These are phyloP conservation scores for Clavelina lepadiformis DNA, from an alignment of 23 tunicate genomes.

Conservation along the genomic window DNA sequence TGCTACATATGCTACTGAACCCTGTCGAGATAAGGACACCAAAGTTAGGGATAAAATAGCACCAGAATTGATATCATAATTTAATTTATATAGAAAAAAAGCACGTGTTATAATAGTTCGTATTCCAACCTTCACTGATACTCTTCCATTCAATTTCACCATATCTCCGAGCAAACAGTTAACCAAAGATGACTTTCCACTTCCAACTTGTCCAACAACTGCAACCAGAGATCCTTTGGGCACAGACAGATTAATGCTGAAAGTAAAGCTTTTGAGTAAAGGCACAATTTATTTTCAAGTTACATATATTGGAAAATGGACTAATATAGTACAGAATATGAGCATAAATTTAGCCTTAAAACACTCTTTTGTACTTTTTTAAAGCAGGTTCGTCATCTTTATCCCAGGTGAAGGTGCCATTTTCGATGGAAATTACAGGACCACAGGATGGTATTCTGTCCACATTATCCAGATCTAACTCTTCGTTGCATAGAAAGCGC, in stretches of 20 bases:
- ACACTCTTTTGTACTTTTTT: too few relatives aligned
- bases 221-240: constrained; percentile 80
- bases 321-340: too few relatives aligned
- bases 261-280: too few relatives aligned
- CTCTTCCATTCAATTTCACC: constrained; percentile 60
- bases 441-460: constrained; percentile 23
- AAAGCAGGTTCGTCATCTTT: constrained; percentile 31
- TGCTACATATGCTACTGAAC: constrained; percentile 64
- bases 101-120: too few relatives aligned
- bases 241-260: constrained; percentile 51
- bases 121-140: constrained; percentile 73
- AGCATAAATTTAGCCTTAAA: too few relatives aligned
- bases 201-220: constrained; percentile 96
- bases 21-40: constrained; percentile 15
- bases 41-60: too few relatives aligned
- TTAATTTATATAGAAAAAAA: too few relatives aligned
- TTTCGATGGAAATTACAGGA: constrained; percentile 23
- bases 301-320: too few relatives aligned
- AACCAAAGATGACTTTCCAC: constrained; percentile 89
- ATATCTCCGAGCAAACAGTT: constrained; percentile 90
- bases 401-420: constrained; percentile 76
- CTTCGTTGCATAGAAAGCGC: constrained; percentile 65
- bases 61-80: too few relatives aligned
- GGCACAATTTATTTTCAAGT: too few relatives aligned
- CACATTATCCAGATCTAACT: constrained; percentile 62